phyloP scores from a whole-genome alignment of 2,113 vertebrate genomes.

The Zosterops japonicus region DNA sequence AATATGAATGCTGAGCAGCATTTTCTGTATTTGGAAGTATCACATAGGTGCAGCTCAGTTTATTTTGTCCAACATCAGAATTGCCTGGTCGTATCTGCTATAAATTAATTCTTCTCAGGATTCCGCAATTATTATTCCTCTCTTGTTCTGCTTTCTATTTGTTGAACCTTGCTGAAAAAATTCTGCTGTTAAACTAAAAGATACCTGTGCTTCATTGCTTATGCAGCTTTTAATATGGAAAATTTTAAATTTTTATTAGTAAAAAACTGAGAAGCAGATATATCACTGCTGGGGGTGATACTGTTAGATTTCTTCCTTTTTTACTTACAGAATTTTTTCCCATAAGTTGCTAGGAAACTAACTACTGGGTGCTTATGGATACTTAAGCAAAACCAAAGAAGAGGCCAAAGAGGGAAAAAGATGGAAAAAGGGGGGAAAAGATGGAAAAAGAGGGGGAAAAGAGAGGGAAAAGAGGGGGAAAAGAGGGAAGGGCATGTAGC shows the following conservation, averaged over 20 bases:
- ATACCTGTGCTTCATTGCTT: neutral
- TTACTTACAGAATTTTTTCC: neutral
- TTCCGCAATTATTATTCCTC: neutral
- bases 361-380: neutral
- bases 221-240: neutral
- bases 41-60: neutral
- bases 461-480: too few species aligned
- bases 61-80: neutral
- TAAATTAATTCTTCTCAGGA: constrained; percentile 12
- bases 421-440: too few species aligned
- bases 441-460: too few species aligned
- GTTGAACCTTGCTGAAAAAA: neutral
- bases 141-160: neutral
- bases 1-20: neutral
- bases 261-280: neutral
- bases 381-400: neutral
- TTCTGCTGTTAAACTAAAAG: neutral
- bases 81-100: neutral
- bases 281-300: neutral
- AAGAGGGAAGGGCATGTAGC: neutral
- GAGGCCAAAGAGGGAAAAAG: neutral
- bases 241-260: neutral
- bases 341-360: neutral
- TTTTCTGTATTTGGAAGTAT: neutral
- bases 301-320: neutral